Conservation (phyloP, 1,140 invertebrate genomes). For the Callitettix versicolor region DNA sequence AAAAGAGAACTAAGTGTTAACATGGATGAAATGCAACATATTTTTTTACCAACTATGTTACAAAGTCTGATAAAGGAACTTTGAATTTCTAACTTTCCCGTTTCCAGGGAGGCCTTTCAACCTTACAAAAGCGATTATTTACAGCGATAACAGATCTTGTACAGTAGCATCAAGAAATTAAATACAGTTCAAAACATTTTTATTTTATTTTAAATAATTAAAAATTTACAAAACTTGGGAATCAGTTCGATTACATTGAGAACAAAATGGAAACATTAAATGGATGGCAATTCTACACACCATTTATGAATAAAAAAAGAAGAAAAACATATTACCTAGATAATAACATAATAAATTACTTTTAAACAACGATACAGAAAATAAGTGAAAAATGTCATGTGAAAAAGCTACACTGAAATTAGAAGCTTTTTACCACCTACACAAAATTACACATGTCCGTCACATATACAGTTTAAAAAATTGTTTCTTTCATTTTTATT, state of each 20-base stretch:
- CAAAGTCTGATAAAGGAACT: constrained; percentile 17
- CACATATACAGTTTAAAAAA: too few relatives aligned
- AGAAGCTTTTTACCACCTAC: too few relatives aligned
- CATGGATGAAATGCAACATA: constrained; percentile 7
- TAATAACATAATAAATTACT: too few relatives aligned
- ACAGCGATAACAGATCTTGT: not conserved
- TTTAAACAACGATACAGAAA: too few relatives aligned
- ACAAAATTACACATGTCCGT: too few relatives aligned
- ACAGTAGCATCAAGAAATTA: not conserved
- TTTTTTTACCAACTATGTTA: constrained; percentile 3
- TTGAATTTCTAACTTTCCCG: constrained; percentile 14
- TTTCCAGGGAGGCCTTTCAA: constrained; percentile 12
- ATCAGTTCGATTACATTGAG: not conserved
- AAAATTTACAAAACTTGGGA: not conserved
- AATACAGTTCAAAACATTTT: not conserved
- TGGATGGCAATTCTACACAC: too few relatives aligned
- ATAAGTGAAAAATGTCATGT: too few relatives aligned
- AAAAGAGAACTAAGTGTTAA: not conserved
- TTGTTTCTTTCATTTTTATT: too few relatives aligned
- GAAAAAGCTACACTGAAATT: too few relatives aligned
- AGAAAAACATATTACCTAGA: too few relatives aligned
- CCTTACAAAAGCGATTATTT: constrained; percentile 6
- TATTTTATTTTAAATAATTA: not conserved
- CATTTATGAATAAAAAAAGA: too few relatives aligned
- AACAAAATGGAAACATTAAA: too few relatives aligned